Percentiles rank a stretch among this genome's conserved stretches.
Evolutionary conservation across 2,888 invertebrate genomes (phyloP).

Genomic region (Acleris literana): DNA sequence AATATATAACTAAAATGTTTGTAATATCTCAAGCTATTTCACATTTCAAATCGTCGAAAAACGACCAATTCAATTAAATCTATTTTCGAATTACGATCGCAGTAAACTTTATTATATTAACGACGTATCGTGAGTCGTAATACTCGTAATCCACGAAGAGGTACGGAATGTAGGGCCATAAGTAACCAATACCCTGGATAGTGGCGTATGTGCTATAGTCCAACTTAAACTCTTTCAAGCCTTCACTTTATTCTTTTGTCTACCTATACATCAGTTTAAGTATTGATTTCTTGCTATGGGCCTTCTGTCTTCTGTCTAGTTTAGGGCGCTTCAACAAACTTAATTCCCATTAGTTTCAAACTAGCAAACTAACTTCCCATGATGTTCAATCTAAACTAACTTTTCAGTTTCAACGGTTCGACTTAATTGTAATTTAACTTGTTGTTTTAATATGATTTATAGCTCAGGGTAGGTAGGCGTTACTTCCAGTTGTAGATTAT

Average conservation of each 20-base stretch:
- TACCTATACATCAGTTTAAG: slow-evolving; percentile 2
- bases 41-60: not conserved
- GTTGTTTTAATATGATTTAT: slow-evolving; percentile 48
- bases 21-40: slow-evolving; percentile 2
- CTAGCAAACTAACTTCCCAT: slow-evolving; percentile 49
- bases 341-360: slow-evolving; percentile 40
- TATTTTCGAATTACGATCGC: slow-evolving; percentile 16
- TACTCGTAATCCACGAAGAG: slow-evolving; percentile 3
- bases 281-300: slow-evolving; percentile 11
- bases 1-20: not conserved
- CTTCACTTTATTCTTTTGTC: not conserved
- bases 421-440: slow-evolving; percentile 49
- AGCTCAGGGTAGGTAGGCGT: not conserved
- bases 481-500: no score
- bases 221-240: no score
- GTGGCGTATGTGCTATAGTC: not conserved
- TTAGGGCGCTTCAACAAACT: slow-evolving; percentile 37
- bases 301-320: slow-evolving; percentile 29
- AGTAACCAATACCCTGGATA: not conserved
- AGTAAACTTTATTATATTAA: slow-evolving; percentile 6
- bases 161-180: slow-evolving; percentile 1
- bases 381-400: slow-evolving; percentile 54
- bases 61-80: slow-evolving; percentile 5
- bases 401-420: slow-evolving; percentile 51
- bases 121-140: slow-evolving; percentile 4